These are phyloP conservation scores for Molossus molossus DNA, from an alignment of 2,797 vertebrate species.

Conservation along the genomic window DNA sequence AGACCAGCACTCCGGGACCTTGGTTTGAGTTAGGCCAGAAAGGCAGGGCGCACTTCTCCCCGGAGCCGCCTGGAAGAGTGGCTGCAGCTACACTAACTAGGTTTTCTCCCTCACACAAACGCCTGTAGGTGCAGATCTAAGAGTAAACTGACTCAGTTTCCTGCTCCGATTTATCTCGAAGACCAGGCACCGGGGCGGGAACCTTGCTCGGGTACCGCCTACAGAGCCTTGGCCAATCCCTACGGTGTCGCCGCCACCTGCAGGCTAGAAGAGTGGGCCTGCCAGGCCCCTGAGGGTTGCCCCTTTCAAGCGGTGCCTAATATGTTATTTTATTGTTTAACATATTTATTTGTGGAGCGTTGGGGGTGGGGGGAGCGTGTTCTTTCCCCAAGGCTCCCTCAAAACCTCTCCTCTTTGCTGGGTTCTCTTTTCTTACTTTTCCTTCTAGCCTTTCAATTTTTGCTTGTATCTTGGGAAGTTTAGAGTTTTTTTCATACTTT, in stretches of 20 bases:
- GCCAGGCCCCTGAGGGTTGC: conserved; percentile 72
- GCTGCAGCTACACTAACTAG: neutral
- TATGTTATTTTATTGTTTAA: conserved; percentile 79
- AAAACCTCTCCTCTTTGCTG: conserved; percentile 48
- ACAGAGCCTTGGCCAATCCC: neutral
- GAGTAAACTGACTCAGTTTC: neutral
- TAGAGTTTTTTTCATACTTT: conserved; percentile 68
- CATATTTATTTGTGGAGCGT: conserved; percentile 54
- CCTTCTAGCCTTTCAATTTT: conserved; percentile 70
- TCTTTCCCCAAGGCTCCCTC: conserved; percentile 70
- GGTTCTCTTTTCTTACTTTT: conserved; percentile 42
- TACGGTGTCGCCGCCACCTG: neutral
- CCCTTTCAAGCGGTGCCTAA: conserved; percentile 84
- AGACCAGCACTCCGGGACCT: neutral
- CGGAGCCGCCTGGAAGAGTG: fast-evolving
- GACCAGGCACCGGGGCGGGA: fast-evolving
- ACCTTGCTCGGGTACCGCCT: neutral
- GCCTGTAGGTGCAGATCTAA: neutral
- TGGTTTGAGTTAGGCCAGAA: fast-evolving
- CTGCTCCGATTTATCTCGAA: neutral
- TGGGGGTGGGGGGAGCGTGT: neutral
- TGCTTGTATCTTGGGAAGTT: conserved; percentile 64
- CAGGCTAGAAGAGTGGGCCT: neutral
- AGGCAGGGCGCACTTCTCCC: neutral
- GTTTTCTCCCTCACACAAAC: neutral